Evolutionary conservation across 1,140 invertebrate species (phyloP), one percentile per base, ranked within the genome.

Genomic region (Lasioglossum albipes): DNA sequence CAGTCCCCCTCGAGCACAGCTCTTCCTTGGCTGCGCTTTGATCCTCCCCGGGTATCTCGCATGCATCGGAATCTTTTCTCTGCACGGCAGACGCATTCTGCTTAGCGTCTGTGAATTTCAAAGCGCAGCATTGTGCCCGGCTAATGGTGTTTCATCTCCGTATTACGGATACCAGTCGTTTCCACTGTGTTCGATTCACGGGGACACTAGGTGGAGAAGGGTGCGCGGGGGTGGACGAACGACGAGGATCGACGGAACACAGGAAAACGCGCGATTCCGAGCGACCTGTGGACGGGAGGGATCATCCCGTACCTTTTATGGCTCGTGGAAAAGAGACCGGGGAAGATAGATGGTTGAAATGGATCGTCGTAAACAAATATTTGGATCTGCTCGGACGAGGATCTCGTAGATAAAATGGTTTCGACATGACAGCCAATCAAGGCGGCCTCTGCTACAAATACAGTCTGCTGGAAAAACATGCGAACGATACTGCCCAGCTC

Each of bases 31-130:
- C 57, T n/a, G 49, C 36, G 73, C 79, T 80, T 80, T 80, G 79
- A 80, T 80, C 79, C 66, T 64, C 31, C 18, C n/a, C 18, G n/a
- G 65, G 31, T 66, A 62, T 75, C 73, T 75, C 42, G 45, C 72
- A 16, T 69, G 64, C 73, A 80, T 75, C 79, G 64, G 73, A 80
- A 80, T 79, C 70, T 79, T 59, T 79, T 74, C 77, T 52, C 57
- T 20, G 57, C 57, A n/a, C 57, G 10, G 27, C 67, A 41, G 75
- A 71, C 71, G 71, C 75, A 49, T 59, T 45, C 75, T 49, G 22
- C 22, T 9, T 45, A 31, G 42, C 70, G 70, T 74, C 70, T 74
- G 77, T 72, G 77, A 74, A 74, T 79, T 65, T 59, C 70, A 79
- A 74, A 79, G 70, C 77, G 42, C 22, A 2, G 61, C 20, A 79